Conservation (phyloP, 2,888 invertebrate genomes). For the Bruchidius siliquastri region DNA sequence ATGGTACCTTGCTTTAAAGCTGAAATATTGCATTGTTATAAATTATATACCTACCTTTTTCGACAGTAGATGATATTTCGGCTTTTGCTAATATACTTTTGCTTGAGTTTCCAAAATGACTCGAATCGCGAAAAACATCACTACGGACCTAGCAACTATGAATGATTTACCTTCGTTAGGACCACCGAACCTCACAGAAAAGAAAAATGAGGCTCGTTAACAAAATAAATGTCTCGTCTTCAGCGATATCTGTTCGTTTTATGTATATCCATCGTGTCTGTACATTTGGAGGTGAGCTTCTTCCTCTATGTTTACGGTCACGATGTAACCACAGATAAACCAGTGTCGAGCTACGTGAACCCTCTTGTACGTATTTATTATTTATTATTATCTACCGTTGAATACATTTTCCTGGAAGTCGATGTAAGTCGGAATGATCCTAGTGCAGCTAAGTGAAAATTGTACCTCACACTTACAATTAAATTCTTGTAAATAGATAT, state of each 20-base stretch:
- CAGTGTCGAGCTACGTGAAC: background rate
- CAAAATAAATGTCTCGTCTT: conserved; percentile 3
- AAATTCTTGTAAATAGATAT: too few relatives aligned
- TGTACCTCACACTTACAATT: too few relatives aligned
- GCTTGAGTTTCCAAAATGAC: too few relatives aligned
- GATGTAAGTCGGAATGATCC: background rate
- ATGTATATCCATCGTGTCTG: background rate
- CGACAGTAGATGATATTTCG: too few relatives aligned
- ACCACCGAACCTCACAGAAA: background rate
- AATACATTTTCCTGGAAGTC: background rate
- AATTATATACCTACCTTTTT: too few relatives aligned
- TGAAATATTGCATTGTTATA: too few relatives aligned
- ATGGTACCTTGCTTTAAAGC: too few relatives aligned
- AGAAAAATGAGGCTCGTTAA: conserved; percentile 1
- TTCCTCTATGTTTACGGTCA: background rate
- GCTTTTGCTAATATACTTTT: too few relatives aligned
- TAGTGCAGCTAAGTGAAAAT: background rate
- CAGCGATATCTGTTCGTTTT: background rate
- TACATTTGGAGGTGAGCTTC: background rate
- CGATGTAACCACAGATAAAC: background rate
- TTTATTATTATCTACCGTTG: background rate
- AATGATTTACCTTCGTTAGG: background rate
- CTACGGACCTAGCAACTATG: background rate
- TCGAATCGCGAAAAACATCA: background rate
- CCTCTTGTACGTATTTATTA: background rate